Percentiles rank a stretch among this genome's conserved stretches.
These are phyloP conservation scores for Hypocryptadius cinnamomeus DNA, from an alignment of 2,113 vertebrate species.

Conservation along the genomic window DNA sequence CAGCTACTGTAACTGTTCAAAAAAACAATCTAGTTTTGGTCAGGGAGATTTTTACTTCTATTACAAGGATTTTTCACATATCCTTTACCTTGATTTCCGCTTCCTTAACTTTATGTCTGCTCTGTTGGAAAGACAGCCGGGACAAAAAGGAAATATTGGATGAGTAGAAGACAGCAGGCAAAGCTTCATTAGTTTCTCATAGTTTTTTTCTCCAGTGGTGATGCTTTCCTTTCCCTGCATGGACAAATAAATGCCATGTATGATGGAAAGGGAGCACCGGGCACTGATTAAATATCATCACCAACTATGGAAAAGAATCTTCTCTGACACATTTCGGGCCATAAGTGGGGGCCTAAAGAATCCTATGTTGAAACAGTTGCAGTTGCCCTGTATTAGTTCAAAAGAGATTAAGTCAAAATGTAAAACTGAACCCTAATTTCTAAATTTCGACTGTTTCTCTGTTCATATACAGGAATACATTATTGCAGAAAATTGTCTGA, in stretches of 20 bases:
- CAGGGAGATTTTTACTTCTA: not conserved
- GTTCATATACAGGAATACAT: not conserved
- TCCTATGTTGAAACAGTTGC: not conserved
- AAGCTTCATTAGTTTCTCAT: not conserved
- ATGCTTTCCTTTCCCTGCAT: not conserved
- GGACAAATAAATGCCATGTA: not conserved
- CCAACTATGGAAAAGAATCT: not conserved
- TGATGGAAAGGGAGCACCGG: rapidly evolving
- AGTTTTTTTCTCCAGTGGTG: not conserved
- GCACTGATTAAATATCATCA: not conserved
- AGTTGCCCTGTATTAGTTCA: not conserved
- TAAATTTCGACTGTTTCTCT: not conserved
- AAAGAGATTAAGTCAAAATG: not conserved
- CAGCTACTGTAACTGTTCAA: not conserved
- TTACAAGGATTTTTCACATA: not conserved
- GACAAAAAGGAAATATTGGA: conserved; percentile 19
- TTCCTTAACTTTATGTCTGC: not conserved
- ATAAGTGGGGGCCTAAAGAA: not conserved
- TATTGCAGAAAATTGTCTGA: not conserved
- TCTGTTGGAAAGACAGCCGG: not conserved
- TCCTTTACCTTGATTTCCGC: not conserved
- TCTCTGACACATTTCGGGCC: not conserved
- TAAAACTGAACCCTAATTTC: not conserved
- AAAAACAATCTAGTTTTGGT: not conserved
- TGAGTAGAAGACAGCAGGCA: not conserved